These are phyloP conservation scores for Trachops cirrhosus DNA, from an alignment of 2,797 vertebrate genomes.

Conservation along the genomic window DNA sequence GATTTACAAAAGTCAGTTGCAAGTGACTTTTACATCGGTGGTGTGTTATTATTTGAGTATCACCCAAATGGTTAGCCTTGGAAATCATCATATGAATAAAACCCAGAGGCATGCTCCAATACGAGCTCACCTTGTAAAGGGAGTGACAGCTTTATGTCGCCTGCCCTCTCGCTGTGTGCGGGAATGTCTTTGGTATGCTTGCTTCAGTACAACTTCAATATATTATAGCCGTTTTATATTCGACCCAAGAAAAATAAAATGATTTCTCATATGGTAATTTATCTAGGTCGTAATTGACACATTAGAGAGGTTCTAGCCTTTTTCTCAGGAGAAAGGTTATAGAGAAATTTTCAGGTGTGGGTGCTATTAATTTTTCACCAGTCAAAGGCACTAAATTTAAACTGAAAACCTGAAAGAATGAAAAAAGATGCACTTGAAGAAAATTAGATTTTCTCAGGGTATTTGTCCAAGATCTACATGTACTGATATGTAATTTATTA, in stretches of 20 bases:
- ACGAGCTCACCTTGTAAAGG: conserved; percentile 37
- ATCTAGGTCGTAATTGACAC: conserved; percentile 57
- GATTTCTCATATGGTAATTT: conserved; percentile 54
- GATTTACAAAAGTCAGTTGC: conserved; percentile 79
- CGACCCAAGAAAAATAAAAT: conserved; percentile 63
- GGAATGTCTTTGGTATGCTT: background rate
- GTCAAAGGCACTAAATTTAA: conserved; percentile 64
- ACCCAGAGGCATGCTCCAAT: conserved; percentile 46
- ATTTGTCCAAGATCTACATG: conserved; percentile 68
- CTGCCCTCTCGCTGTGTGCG: background rate
- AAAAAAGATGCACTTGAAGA: conserved; percentile 62
- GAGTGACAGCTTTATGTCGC: conserved; percentile 43
- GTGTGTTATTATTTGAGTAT: conserved; percentile 64
- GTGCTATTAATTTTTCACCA: conserved; percentile 63
- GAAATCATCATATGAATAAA: conserved; percentile 72
- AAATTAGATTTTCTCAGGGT: conserved; percentile 61
- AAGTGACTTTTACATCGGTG: conserved; percentile 72
- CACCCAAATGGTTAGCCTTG: conserved; percentile 65
- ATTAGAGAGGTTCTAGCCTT: conserved; percentile 27
- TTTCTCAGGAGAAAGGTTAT: conserved; percentile 23
- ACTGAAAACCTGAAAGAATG: conserved; percentile 61
- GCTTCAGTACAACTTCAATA: conserved; percentile 46
- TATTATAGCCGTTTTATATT: conserved; percentile 49
- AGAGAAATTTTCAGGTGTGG: conserved; percentile 48
- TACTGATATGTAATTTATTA: conserved; percentile 62